phyloP scores from a whole-genome alignment of 2,113 vertebrate genomes.

The Melanostigma gelatinosum region DNA sequence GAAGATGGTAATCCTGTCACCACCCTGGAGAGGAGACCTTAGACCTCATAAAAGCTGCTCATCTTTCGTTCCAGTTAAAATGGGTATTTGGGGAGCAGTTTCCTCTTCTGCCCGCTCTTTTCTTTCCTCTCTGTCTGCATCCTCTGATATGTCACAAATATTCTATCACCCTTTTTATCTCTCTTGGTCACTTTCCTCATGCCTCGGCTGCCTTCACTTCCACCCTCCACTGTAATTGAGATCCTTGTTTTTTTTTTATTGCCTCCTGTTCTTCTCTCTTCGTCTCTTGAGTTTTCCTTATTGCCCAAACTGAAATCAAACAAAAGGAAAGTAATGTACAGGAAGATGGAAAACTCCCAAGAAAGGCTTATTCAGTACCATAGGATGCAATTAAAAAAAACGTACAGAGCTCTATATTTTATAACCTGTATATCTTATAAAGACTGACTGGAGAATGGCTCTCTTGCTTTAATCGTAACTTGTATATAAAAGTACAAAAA shows the following conservation, averaged over 20 bases:
- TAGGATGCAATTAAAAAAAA: background rate
- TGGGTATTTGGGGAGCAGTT: slow-evolving; percentile 36
- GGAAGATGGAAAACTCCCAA: background rate
- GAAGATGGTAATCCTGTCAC: slow-evolving; percentile 53
- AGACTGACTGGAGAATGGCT: background rate
- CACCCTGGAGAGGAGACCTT: slow-evolving; percentile 48
- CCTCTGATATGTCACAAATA: slow-evolving; percentile 43
- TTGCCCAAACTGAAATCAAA: background rate
- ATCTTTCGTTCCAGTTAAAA: slow-evolving; percentile 48
- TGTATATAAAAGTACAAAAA: background rate
- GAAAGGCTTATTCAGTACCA: background rate
- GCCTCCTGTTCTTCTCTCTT: background rate
- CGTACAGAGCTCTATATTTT: background rate
- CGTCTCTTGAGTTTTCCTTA: slow-evolving; percentile 12
- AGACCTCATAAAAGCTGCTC: slow-evolving; percentile 54
- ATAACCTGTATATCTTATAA: background rate
- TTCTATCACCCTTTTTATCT: slow-evolving; percentile 40
- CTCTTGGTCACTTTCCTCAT: slow-evolving; percentile 21
- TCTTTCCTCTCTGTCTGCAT: background rate
- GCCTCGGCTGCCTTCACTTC: background rate
- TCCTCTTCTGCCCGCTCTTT: slow-evolving; percentile 3
- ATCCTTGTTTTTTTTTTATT: slow-evolving; percentile 1
- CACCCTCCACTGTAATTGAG: background rate
- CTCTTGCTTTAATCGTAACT: background rate
- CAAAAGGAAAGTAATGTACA: slow-evolving; percentile 1